phyloP scores from a whole-genome alignment of 2,113 vertebrate species.

The Nothocercus nigrocapillus region DNA sequence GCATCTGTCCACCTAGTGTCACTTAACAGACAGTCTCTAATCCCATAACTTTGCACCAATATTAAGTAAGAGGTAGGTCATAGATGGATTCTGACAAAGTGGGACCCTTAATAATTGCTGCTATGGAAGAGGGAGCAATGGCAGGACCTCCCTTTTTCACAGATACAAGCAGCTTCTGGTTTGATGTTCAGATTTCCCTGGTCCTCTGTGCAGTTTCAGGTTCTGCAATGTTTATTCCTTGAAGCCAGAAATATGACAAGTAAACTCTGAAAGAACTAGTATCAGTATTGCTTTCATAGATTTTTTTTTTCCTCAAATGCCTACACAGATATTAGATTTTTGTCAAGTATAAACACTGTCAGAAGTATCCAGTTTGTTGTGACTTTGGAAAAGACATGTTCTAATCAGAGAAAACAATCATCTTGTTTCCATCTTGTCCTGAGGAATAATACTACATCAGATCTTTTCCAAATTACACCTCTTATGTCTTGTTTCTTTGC shows the following conservation, averaged over 20 bases:
- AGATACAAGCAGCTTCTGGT: neutral
- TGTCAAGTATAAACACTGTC: neutral
- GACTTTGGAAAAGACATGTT: neutral
- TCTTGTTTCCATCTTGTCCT: neutral
- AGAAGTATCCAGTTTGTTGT: neutral
- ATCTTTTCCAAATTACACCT: neutral
- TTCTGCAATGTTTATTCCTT: neutral
- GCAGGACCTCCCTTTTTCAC: neutral
- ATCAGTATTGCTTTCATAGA: neutral
- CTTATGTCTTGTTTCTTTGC: constrained; percentile 13
- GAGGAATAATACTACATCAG: neutral
- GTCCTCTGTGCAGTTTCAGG: neutral
- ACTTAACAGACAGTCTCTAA: neutral
- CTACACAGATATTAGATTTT: neutral
- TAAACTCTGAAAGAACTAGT: neutral
- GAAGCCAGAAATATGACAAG: neutral
- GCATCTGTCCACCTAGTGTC: neutral
- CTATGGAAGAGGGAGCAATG: neutral
- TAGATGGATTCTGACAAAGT: neutral
- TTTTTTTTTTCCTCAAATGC: neutral
- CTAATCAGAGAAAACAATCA: constrained; percentile 9
- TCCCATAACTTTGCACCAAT: neutral
- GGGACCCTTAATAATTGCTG: neutral
- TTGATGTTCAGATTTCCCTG: neutral
- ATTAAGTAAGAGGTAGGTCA: neutral